Evolutionary conservation across 1,140 invertebrate genomes (phyloP), one percentile per base, ranked within the genome.

Genomic region (Doryteuthis pealeii): DNA sequence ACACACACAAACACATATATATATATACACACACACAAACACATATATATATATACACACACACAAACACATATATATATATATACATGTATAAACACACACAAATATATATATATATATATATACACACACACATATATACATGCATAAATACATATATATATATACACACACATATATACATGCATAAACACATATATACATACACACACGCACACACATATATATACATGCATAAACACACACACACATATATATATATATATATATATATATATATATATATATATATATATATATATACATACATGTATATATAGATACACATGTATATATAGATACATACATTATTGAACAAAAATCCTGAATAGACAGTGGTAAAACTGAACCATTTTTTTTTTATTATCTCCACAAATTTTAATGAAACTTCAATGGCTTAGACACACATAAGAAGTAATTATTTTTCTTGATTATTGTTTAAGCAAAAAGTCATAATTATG

Each of bases 231-330:
- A 58, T 26, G 15, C 15, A 58, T 26, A 58, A 18, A 58, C 54
- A n/a, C 10, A 5, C 10, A 3, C 10, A 5, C 3, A 40, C 3
- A 10, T n/a, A 49, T 18, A 49, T 18, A 49, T 18, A 49, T 18
- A 49, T 18, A 49, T 18, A 49, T 18, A 49, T 49, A 49, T 49
- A 49, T 49, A 49, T 49, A 49, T 49, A 49, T 49, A 49, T 49
- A 49, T 49, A 49, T 49, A 49, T 49, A 49, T 49, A 49, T 49
- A 49, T 49, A 49, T 49, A 49, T 49, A 49, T 49, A 49, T 49
- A 49, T 49, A 49, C 45, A 49, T 49, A 49, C 45, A 49, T 18
- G 18, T 18, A 49, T 18, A 49, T 49, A n/a, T n/a, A n/a, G n/a
- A n/a, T n/a, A n/a, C n/a, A n/a, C n/a, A n/a, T n/a, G n/a, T n/a